Conservation (phyloP, 2,797 vertebrate species). For the Anguilla marmorata region DNA sequence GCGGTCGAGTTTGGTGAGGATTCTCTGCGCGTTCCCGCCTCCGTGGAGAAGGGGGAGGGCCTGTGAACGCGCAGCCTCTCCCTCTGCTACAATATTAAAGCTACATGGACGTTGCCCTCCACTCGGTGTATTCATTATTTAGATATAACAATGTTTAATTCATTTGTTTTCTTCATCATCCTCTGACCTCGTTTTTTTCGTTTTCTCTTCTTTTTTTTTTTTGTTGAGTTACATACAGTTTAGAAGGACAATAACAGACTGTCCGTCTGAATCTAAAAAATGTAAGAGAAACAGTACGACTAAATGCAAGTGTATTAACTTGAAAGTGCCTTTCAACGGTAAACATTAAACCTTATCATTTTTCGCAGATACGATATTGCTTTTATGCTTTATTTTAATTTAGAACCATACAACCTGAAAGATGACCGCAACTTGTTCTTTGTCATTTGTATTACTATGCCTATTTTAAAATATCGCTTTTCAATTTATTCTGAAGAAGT, state of each 20-base stretch:
- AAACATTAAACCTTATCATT: neutral
- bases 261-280: neutral
- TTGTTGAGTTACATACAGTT: conserved; percentile 18
- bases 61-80: conserved; percentile 78
- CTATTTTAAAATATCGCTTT: conserved; percentile 1
- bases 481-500: neutral
- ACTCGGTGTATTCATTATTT: conserved; percentile 66
- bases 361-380: neutral
- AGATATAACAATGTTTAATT: conserved; percentile 64
- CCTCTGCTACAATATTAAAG: conserved; percentile 74
- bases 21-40: conserved; percentile 70
- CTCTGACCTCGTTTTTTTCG: conserved; percentile 54
- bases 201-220: conserved; percentile 37
- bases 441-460: neutral
- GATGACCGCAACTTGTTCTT: neutral
- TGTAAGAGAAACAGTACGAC: neutral
- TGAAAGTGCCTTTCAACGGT: neutral
- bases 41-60: conserved; percentile 52
- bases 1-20: conserved; percentile 51
- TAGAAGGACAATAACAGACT: neutral
- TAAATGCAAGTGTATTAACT: neutral
- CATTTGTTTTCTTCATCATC: conserved; percentile 48
- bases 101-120: conserved; percentile 59
- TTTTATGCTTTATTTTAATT: neutral
- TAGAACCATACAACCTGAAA: neutral